A percentile compares a stretch with the other conserved stretches of the same genome.
These are phyloP conservation scores for Varecia variegata DNA, from an alignment of 2,797 vertebrate genomes.

Conservation along the genomic window DNA sequence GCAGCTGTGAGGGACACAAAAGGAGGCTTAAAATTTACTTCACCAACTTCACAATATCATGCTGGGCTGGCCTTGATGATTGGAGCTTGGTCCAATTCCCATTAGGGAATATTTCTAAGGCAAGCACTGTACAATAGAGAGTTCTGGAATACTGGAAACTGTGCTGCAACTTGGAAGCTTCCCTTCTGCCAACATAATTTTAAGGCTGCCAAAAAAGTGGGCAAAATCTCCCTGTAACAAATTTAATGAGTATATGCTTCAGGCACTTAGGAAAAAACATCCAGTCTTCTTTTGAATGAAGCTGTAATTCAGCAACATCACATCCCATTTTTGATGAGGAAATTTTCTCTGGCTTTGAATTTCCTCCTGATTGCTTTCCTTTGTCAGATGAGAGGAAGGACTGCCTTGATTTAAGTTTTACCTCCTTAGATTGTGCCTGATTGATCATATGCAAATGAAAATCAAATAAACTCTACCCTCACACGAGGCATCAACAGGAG, in stretches of 20 bases:
- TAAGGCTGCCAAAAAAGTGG: background rate
- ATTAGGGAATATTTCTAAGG: background rate
- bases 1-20: background rate
- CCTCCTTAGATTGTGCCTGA: background rate
- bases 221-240: background rate
- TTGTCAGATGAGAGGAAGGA: constrained; percentile 13
- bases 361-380: background rate
- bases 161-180: background rate
- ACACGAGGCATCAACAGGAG: background rate
- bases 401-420: background rate
- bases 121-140: background rate
- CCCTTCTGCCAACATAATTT: background rate
- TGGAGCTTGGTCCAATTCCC: background rate
- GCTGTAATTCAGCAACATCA: background rate
- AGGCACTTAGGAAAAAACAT: background rate
- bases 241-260: background rate
- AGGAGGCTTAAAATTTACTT: background rate
- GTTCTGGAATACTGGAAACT: background rate
- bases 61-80: background rate
- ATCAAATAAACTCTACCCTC: constrained; percentile 17
- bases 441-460: constrained; percentile 27
- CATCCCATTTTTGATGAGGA: background rate
- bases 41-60: background rate
- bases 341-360: background rate
- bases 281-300: background rate